These are phyloP conservation scores for Strongylocentrotus purpuratus DNA, from an alignment of 35 echinoderm and acorn worm genomes.

Conservation along the genomic window DNA sequence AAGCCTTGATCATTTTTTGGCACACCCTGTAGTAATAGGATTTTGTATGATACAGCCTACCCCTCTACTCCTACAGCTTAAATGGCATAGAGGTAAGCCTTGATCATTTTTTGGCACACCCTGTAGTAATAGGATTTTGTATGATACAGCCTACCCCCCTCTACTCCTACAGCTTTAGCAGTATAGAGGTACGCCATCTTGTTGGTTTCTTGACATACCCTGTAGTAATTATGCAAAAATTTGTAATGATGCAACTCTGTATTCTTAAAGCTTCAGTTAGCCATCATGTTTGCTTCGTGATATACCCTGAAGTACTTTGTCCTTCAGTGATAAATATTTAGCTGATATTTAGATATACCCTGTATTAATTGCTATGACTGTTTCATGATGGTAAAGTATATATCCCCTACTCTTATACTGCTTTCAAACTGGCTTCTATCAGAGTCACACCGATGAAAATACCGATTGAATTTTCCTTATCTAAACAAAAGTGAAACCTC, in stretches of 20 bases:
- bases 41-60: neutral
- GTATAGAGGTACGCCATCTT: constrained; percentile 32
- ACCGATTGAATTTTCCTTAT: too few species aligned
- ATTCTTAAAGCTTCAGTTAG: neutral
- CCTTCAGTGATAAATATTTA: neutral
- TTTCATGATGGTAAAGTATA: constrained; percentile 91
- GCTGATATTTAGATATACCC: neutral
- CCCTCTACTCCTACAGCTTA: constrained; percentile 78
- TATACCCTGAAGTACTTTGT: too few species aligned
- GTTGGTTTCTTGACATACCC: neutral
- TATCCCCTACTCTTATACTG: constrained; percentile 75
- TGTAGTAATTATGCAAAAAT: too few species aligned
- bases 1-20: neutral
- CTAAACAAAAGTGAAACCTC: too few species aligned
- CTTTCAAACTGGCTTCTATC: too few species aligned
- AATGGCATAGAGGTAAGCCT: constrained; percentile 80
- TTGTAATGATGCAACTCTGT: neutral
- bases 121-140: neutral
- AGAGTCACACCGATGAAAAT: too few species aligned
- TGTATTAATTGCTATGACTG: neutral
- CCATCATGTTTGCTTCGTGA: too few species aligned
- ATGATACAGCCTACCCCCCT: neutral
- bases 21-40: neutral
- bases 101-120: neutral
- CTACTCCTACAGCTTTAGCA: constrained; percentile 41